These are phyloP conservation scores for Elanus axillaris DNA, from an alignment of 2,113 vertebrate genomes.

Conservation along the genomic window DNA sequence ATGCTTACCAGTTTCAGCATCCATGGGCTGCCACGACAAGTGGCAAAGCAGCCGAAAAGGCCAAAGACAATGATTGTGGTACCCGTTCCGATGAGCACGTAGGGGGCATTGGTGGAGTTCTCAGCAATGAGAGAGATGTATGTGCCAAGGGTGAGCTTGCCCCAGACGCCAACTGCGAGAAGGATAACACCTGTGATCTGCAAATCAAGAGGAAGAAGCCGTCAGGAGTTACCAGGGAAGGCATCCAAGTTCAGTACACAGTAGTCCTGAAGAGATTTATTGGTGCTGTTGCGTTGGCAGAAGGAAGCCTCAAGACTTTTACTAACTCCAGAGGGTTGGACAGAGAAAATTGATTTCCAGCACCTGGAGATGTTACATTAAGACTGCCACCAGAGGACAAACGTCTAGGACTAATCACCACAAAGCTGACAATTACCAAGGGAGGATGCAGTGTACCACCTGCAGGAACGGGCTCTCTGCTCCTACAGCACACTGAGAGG, in stretches of 20 bases:
- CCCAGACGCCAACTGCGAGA: conserved; percentile 95
- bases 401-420: neutral
- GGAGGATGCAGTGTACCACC: neutral
- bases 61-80: conserved; percentile 96
- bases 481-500: neutral
- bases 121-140: conserved; percentile 98
- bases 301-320: neutral
- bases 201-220: neutral
- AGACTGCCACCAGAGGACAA: neutral
- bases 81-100: conserved; percentile 95
- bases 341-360: neutral
- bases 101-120: conserved; percentile 98
- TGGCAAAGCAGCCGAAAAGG: conserved; percentile 97
- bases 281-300: neutral
- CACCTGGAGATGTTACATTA: neutral
- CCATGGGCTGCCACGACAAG: conserved; percentile 97
- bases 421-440: neutral
- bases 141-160: conserved; percentile 94
- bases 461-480: neutral
- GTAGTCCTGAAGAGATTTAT: neutral
- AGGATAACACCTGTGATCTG: conserved; percentile 98
- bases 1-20: conserved; percentile 96
- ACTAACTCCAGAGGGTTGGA: neutral
- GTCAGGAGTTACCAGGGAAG: neutral
- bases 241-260: neutral